Percentiles rank a stretch among this genome's conserved stretches.
These are phyloP conservation scores for Leptothorax acervorum DNA, from an alignment of 2,888 invertebrate species.

Conservation along the genomic window DNA sequence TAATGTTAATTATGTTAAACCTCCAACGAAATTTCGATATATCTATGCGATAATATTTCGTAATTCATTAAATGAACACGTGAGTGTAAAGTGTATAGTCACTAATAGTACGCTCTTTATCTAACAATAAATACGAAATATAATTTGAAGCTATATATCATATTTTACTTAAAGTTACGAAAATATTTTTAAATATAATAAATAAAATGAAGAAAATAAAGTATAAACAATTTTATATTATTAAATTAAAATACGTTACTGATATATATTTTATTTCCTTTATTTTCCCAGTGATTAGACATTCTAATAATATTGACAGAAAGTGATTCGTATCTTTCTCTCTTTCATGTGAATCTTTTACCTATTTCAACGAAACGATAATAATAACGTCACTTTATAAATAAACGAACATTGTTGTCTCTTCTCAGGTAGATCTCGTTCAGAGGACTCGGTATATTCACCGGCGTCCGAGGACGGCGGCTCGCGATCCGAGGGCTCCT, in stretches of 20 bases:
- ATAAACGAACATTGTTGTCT: background rate
- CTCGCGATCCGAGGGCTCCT: constrained; percentile 88
- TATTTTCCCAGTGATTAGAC: background rate
- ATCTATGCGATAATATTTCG: background rate
- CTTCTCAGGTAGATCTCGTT: constrained; percentile 86
- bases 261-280: background rate
- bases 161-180: background rate
- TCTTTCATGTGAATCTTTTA: background rate
- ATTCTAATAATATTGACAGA: background rate
- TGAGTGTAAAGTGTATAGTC: background rate
- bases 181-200: background rate
- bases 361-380: background rate
- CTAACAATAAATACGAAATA: background rate
- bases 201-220: background rate
- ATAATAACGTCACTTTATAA: background rate
- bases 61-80: background rate
- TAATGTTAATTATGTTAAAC: background rate
- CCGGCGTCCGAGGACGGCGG: constrained; percentile 90
- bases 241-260: background rate
- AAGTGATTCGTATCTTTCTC: background rate
- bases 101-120: background rate
- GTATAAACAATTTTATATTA: background rate
- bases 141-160: background rate
- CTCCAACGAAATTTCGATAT: background rate
- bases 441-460: constrained; percentile 93